phyloP scores from a whole-genome alignment of 2,888 invertebrate species.

The Acronicta leporina region DNA sequence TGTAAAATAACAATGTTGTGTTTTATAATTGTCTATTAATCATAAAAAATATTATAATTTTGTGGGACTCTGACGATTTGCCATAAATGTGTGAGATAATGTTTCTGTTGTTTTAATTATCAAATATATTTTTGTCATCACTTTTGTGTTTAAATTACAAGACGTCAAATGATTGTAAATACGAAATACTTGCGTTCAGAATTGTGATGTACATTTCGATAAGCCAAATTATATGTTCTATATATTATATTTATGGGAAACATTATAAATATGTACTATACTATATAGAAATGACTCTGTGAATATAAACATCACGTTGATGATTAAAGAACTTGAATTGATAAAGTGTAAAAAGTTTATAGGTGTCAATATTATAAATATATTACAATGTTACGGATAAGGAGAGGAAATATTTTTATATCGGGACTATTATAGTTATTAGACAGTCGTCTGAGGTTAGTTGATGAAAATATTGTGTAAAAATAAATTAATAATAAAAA shows the following conservation, averaged over 20 bases:
- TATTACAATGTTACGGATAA: constrained; percentile 71
- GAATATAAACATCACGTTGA: constrained; percentile 58
- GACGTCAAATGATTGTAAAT: constrained; percentile 74
- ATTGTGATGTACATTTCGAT: constrained; percentile 71
- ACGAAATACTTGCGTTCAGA: constrained; percentile 77
- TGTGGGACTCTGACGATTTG: constrained; percentile 82
- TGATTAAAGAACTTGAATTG: constrained; percentile 61
- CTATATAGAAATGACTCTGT: constrained; percentile 50
- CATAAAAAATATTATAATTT: constrained; percentile 75
- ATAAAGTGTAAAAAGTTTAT: constrained; percentile 79
- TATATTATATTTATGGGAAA: constrained; percentile 48
- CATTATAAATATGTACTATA: constrained; percentile 53
- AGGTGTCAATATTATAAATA: constrained; percentile 81
- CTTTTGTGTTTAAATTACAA: constrained; percentile 60
- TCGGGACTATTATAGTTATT: constrained; percentile 85
- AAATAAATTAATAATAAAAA: constrained; percentile 82
- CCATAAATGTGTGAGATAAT: constrained; percentile 87
- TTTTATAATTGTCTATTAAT: constrained; percentile 85
- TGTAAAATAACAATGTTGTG: constrained; percentile 87
- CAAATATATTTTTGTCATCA: constrained; percentile 66
- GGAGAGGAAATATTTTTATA: constrained; percentile 88
- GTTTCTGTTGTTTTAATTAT: constrained; percentile 83
- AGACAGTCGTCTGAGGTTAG: constrained; percentile 81
- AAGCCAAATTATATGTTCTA: constrained; percentile 51
- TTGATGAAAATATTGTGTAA: constrained; percentile 86